Percentiles rank a stretch among this genome's conserved stretches.
Conservation (phyloP, 1,140 invertebrate genomes). For the Hyles euphorbiae region DNA sequence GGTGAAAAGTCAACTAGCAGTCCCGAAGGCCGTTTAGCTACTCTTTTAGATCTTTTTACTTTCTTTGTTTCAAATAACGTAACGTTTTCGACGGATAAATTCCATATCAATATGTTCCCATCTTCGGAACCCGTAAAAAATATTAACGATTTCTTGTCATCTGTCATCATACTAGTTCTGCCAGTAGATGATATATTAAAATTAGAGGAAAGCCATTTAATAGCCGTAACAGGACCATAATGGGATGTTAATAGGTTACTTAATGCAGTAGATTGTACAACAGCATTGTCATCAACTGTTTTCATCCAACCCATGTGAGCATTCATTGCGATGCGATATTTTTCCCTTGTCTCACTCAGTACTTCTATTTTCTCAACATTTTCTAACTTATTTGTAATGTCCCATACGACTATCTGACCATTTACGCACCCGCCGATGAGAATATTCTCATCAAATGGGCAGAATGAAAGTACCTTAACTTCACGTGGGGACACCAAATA, state of each 20-base stretch:
- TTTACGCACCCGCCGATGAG: slow-evolving; percentile 83
- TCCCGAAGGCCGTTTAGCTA: slow-evolving; percentile 72
- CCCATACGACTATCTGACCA: slow-evolving; percentile 85
- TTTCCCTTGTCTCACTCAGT: slow-evolving; percentile 78
- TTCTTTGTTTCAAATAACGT: slow-evolving; percentile 64
- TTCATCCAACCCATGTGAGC: slow-evolving; percentile 82
- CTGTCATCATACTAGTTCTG: slow-evolving; percentile 61
- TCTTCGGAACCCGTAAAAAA: slow-evolving; percentile 81
- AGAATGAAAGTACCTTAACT: slow-evolving; percentile 79
- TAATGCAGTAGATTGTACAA: slow-evolving; percentile 77
- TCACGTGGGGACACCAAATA: slow-evolving; percentile 81
- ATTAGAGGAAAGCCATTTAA: slow-evolving; percentile 80
- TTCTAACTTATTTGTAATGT: slow-evolving; percentile 81
- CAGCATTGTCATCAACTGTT: slow-evolving; percentile 72
- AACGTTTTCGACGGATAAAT: slow-evolving; percentile 73
- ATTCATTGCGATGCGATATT: slow-evolving; percentile 78
- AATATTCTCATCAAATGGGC: slow-evolving; percentile 81
- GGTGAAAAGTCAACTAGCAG: slow-evolving; percentile 76
- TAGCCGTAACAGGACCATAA: slow-evolving; percentile 77
- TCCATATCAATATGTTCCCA: slow-evolving; percentile 83
- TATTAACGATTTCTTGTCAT: slow-evolving; percentile 75
- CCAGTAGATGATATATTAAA: slow-evolving; percentile 78
- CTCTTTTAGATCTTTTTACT: slow-evolving; percentile 67
- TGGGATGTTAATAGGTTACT: slow-evolving; percentile 80
- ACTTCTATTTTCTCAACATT: slow-evolving; percentile 78